Evolutionary conservation across 2,113 vertebrate genomes (phyloP).

Genomic region (Irena cyanogastra): DNA sequence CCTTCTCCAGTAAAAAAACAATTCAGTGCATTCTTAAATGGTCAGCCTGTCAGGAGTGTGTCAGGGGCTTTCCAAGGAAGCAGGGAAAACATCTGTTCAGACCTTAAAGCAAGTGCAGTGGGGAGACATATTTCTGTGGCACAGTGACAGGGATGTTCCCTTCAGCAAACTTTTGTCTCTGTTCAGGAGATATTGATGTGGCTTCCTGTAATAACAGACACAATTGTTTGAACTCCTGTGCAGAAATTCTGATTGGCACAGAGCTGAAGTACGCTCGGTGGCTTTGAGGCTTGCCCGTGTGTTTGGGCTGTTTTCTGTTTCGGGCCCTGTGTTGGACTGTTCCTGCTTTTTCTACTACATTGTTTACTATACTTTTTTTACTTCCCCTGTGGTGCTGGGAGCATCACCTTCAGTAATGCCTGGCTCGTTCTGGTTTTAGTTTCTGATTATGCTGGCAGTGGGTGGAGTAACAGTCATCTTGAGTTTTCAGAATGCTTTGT

Average conservation of each 20-base stretch:
- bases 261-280: not conserved
- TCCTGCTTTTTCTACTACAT: not conserved
- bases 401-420: not conserved
- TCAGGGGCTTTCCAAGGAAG: not conserved
- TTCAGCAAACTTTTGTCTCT: not conserved
- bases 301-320: not conserved
- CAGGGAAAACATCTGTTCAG: not conserved
- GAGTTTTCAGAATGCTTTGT: not conserved
- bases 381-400: not conserved
- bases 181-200: not conserved
- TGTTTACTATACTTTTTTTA: not conserved
- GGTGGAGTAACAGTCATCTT: not conserved
- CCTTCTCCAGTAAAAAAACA: not conserved
- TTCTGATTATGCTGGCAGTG: not conserved
- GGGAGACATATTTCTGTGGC: not conserved
- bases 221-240: not conserved
- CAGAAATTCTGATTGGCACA: not conserved
- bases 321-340: fast-evolving
- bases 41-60: not conserved
- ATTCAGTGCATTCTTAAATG: not conserved
- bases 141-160: not conserved
- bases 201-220: not conserved
- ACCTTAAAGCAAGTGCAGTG: not conserved
- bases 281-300: not conserved
- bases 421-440: not conserved